Percentiles rank a stretch among this genome's conserved stretches.
These are phyloP conservation scores for Sebastes schlegelii DNA, from an alignment of 2,113 vertebrate genomes.

Conservation along the genomic window DNA sequence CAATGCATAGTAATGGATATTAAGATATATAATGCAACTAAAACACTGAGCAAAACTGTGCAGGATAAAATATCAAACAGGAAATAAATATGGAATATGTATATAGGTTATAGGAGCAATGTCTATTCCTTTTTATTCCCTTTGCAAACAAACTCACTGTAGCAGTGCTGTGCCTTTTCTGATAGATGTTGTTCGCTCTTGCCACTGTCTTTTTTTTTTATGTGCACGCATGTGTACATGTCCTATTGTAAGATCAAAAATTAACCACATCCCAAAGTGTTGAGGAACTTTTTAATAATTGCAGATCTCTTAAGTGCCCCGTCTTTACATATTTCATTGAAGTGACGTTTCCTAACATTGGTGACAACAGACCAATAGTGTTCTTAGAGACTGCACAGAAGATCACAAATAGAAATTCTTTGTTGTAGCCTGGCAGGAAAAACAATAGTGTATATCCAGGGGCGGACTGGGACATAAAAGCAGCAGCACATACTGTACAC, in stretches of 20 bases:
- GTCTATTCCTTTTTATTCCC: neutral
- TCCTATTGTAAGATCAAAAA: slow-evolving; percentile 1
- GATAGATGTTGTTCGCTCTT: neutral
- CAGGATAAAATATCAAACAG: neutral
- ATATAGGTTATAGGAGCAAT: neutral
- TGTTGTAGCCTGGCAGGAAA: neutral
- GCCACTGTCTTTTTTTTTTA: neutral
- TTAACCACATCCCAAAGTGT: neutral
- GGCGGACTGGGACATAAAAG: neutral
- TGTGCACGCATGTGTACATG: neutral
- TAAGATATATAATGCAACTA: neutral
- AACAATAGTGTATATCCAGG: neutral
- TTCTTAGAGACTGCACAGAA: neutral
- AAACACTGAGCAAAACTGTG: neutral
- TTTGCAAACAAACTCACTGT: neutral
- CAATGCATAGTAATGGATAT: neutral
- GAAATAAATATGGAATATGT: neutral
- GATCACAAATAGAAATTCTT: neutral
- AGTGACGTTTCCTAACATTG: neutral
- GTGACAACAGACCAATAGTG: neutral
- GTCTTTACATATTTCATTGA: slow-evolving; percentile 24
- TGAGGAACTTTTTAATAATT: slow-evolving; percentile 23
- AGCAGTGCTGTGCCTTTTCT: neutral
- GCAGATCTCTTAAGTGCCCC: neutral
- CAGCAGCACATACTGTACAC: neutral